A percentile compares a stretch with the other conserved stretches of the same genome.
These are phyloP conservation scores for Dryobota labecula DNA, from an alignment of 2,888 invertebrate genomes.

Conservation along the genomic window DNA sequence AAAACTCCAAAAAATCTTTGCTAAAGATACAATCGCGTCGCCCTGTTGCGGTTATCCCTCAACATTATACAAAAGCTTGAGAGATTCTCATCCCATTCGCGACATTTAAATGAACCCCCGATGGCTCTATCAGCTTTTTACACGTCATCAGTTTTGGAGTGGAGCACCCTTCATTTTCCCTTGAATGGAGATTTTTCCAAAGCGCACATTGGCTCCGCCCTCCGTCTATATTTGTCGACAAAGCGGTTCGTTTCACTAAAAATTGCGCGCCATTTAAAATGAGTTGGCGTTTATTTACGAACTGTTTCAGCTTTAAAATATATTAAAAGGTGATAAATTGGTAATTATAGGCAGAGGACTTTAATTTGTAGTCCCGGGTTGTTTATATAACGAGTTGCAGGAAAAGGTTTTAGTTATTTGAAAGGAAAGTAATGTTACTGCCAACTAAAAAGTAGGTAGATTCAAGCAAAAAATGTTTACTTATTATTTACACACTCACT, in stretches of 20 bases:
- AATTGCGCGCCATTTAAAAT: slow-evolving; percentile 56
- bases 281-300: slow-evolving; percentile 58
- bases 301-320: slow-evolving; percentile 42
- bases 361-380: slow-evolving; percentile 16
- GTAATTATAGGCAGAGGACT: slow-evolving; percentile 39
- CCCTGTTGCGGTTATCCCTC: slow-evolving; percentile 56
- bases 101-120: slow-evolving; percentile 84
- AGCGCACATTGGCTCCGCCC: slow-evolving; percentile 71
- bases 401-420: slow-evolving; percentile 16
- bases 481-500: background rate
- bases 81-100: slow-evolving; percentile 78
- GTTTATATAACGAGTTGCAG: slow-evolving; percentile 4
- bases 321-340: slow-evolving; percentile 43
- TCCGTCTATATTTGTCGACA: slow-evolving; percentile 75
- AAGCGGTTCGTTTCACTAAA: slow-evolving; percentile 74
- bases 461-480: background rate
- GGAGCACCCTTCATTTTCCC: slow-evolving; percentile 82
- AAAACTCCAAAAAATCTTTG: slow-evolving; percentile 42
- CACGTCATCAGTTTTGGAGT: slow-evolving; percentile 86
- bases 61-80: slow-evolving; percentile 72
- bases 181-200: slow-evolving; percentile 82
- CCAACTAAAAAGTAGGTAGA: background rate
- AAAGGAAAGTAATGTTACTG: background rate
- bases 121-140: slow-evolving; percentile 86
- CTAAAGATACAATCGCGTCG: slow-evolving; percentile 58